Evolutionary conservation across 2,113 vertebrate species (phyloP).

Genomic region (Hiodon alosoides): DNA sequence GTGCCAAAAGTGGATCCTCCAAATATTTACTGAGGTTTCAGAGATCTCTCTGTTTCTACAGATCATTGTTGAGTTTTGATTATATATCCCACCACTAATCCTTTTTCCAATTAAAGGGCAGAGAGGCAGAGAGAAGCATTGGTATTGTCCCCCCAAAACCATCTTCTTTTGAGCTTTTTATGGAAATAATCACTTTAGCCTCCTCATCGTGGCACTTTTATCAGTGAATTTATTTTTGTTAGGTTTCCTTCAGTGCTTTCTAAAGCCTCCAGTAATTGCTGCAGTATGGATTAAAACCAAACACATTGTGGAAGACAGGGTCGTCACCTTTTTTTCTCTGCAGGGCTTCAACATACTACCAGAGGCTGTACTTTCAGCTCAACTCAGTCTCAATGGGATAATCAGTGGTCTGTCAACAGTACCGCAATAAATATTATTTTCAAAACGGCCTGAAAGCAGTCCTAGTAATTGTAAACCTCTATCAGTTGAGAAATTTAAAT

Average conservation of each 20-base stretch:
- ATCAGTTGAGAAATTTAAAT: neutral
- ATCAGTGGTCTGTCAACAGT: neutral
- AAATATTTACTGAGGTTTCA: neutral
- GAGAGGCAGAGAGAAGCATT: conserved; percentile 3
- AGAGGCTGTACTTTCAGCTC: neutral
- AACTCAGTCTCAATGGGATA: neutral
- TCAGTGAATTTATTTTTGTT: conserved; percentile 16
- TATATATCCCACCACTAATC: conserved; percentile 17
- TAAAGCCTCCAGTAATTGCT: conserved; percentile 22
- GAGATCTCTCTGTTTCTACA: neutral
- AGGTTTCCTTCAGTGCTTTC: conserved; percentile 8
- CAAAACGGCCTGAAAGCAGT: neutral
- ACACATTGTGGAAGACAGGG: neutral
- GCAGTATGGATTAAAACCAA: conserved; percentile 15
- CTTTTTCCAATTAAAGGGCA: conserved; percentile 25
- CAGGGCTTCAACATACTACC: neutral
- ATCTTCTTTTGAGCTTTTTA: conserved; percentile 20
- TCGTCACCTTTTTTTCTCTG: neutral
- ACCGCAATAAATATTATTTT: neutral
- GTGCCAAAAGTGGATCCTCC: neutral
- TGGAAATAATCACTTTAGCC: conserved; percentile 21
- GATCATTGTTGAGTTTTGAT: conserved; percentile 7
- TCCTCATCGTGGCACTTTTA: conserved; percentile 13
- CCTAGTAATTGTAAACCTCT: neutral
- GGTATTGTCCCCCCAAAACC: conserved; percentile 4